Conservation (phyloP, 2,113 vertebrate genomes). For the Mesembrinibis cayennensis region DNA sequence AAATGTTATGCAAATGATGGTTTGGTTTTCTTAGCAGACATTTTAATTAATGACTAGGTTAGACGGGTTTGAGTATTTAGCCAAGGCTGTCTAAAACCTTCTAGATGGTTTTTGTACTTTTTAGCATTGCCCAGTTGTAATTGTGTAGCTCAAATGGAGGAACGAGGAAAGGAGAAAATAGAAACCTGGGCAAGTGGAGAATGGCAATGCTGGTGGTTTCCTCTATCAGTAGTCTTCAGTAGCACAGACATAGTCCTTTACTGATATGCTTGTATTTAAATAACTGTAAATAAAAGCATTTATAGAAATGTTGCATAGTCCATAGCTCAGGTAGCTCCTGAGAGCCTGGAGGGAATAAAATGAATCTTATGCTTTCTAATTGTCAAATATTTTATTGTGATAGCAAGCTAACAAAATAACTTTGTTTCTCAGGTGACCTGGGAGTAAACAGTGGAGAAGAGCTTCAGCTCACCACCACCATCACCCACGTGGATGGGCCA, state of each 20-base stretch:
- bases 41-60: not conserved
- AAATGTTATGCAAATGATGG: no score
- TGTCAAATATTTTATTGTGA: no score
- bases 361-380: rapidly evolving
- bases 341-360: not conserved
- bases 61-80: not conserved
- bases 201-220: not conserved
- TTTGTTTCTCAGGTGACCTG: constrained; percentile 74
- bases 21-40: not conserved
- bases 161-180: not conserved
- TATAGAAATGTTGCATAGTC: rapidly evolving
- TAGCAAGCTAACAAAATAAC: not conserved
- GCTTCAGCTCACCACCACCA: constrained; percentile 93
- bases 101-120: not conserved
- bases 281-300: not conserved
- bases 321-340: not conserved
- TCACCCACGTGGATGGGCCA: constrained; percentile 91
- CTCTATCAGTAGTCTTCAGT: not conserved
- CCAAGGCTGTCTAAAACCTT: not conserved
- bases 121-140: not conserved
- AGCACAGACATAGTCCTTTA: not conserved
- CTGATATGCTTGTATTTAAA: not conserved
- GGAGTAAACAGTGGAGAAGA: constrained; percentile 88
- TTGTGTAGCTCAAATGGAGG: not conserved
- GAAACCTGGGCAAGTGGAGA: not conserved